Conservation (phyloP, 2,888 invertebrate genomes). For the Hoplodrina ambigua region DNA sequence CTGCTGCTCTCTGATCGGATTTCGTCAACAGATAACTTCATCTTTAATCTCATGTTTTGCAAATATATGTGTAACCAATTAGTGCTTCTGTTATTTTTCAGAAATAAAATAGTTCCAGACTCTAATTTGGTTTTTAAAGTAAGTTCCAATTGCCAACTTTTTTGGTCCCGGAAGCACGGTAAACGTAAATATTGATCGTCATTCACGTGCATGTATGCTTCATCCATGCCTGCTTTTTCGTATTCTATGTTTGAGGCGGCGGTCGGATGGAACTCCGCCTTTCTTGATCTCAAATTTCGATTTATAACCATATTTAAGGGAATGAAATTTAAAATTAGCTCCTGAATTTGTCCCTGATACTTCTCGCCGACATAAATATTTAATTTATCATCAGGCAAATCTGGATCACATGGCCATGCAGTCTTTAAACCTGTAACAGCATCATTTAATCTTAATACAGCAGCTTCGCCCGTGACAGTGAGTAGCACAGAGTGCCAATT, state of each 20-base stretch:
- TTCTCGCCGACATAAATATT: slow-evolving; percentile 83
- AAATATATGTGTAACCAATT: slow-evolving; percentile 79
- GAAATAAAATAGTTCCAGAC: slow-evolving; percentile 80
- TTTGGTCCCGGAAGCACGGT: slow-evolving; percentile 80
- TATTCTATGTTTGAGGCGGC: slow-evolving; percentile 81
- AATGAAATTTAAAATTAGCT: slow-evolving; percentile 85
- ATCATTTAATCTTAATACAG: slow-evolving; percentile 82
- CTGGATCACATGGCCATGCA: slow-evolving; percentile 82
- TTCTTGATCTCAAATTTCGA: slow-evolving; percentile 59
- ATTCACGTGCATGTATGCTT: slow-evolving; percentile 78
- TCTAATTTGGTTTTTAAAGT: slow-evolving; percentile 80
- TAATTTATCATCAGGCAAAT: slow-evolving; percentile 78
- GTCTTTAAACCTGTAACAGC: slow-evolving; percentile 71
- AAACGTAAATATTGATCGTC: slow-evolving; percentile 80
- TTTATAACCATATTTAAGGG: slow-evolving; percentile 76
- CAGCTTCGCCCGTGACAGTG: slow-evolving; percentile 80
- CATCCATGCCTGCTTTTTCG: slow-evolving; percentile 79
- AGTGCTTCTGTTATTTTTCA: slow-evolving; percentile 69
- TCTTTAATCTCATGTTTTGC: slow-evolving; percentile 81
- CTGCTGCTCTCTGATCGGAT: slow-evolving; percentile 79
- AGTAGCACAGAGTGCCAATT: slow-evolving; percentile 84
- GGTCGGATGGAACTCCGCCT: slow-evolving; percentile 72
- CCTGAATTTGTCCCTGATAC: slow-evolving; percentile 86
- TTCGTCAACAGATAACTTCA: slow-evolving; percentile 75
- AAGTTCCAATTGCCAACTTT: slow-evolving; percentile 81